A percentile compares a stretch with the other conserved stretches of the same genome.
These are phyloP conservation scores for Ernsta delagoae DNA, from an alignment of 2,888 invertebrate species.

Conservation along the genomic window DNA sequence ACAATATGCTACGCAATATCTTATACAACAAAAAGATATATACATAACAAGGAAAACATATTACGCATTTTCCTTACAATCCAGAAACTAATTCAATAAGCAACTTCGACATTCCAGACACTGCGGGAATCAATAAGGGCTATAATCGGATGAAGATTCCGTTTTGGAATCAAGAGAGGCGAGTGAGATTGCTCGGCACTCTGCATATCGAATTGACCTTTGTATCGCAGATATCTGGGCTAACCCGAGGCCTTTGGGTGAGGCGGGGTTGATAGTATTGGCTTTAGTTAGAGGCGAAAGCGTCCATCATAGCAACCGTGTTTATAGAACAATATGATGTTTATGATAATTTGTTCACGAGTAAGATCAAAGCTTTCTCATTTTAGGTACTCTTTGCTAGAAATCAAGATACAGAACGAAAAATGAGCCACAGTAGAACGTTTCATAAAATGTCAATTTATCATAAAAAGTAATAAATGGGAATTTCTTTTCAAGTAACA, in stretches of 20 bases:
- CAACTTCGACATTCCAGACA: slow-evolving; percentile 16
- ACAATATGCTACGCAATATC: not conserved
- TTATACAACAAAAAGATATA: not conserved
- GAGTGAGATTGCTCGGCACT: slow-evolving; percentile 31
- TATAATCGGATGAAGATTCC: slow-evolving; percentile 30
- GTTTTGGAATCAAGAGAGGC: slow-evolving; percentile 23
- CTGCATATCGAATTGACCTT: slow-evolving; percentile 36
- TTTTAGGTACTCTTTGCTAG: too few relatives aligned
- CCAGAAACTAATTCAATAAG: slow-evolving; percentile 27
- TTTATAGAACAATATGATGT: not conserved
- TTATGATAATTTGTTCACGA: too few relatives aligned
- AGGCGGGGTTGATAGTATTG: slow-evolving; percentile 6
- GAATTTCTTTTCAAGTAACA: too few relatives aligned
- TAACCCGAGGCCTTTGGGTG: slow-evolving; percentile 22
- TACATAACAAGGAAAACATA: slow-evolving; percentile 11
- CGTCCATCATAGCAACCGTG: too few relatives aligned
- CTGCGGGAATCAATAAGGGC: slow-evolving; percentile 22
- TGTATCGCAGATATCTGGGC: slow-evolving; percentile 33
- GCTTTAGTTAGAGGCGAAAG: too few relatives aligned
- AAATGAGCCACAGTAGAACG: too few relatives aligned
- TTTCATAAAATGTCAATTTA: too few relatives aligned
- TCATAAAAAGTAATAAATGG: too few relatives aligned
- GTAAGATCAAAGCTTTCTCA: too few relatives aligned
- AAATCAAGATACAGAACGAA: too few relatives aligned
- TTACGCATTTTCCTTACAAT: slow-evolving; percentile 14